phyloP scores from a whole-genome alignment of 53 echinoderm and acorn worm genomes.

The Paracentrotus lividus region DNA sequence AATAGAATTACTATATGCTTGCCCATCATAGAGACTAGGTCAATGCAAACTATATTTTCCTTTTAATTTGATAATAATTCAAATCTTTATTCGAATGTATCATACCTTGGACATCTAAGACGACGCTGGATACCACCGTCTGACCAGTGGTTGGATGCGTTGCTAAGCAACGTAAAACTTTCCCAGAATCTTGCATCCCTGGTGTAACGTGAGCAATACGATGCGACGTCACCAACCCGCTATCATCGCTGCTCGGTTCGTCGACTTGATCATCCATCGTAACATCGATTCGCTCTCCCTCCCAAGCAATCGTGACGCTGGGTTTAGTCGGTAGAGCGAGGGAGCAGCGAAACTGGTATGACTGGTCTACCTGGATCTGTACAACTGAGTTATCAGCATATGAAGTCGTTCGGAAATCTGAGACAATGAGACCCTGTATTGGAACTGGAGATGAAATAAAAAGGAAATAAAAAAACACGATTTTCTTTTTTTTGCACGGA shows the following conservation, averaged over 20 bases:
- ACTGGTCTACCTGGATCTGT: slow-evolving; percentile 47
- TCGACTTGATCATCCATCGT: slow-evolving; percentile 58
- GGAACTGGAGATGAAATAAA: background rate
- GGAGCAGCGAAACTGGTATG: slow-evolving; percentile 58
- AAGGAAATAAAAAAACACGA: background rate
- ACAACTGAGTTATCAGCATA: slow-evolving; percentile 56
- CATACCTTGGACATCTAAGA: slow-evolving; percentile 59
- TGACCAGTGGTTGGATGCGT: slow-evolving; percentile 14
- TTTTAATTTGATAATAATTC: too few relatives aligned
- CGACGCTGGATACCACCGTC: background rate
- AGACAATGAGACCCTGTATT: slow-evolving; percentile 15
- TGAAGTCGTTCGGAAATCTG: slow-evolving; percentile 16
- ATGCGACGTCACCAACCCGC: slow-evolving; percentile 44
- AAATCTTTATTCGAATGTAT: too few relatives aligned
- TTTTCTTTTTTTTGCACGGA: background rate
- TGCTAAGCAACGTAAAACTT: slow-evolving; percentile 53
- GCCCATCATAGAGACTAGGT: too few relatives aligned
- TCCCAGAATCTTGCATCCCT: slow-evolving; percentile 43
- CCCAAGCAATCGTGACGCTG: slow-evolving; percentile 21
- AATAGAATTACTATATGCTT: too few relatives aligned
- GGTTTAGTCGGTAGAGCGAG: slow-evolving; percentile 11
- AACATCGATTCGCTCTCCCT: slow-evolving; percentile 51
- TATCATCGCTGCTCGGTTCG: slow-evolving; percentile 9
- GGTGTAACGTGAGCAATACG: slow-evolving; percentile 47
- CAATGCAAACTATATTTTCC: too few relatives aligned